Evolutionary conservation across 2,888 invertebrate genomes (phyloP), one percentile per base, ranked within the genome.

Genomic region (Ochropleura plecta): DNA sequence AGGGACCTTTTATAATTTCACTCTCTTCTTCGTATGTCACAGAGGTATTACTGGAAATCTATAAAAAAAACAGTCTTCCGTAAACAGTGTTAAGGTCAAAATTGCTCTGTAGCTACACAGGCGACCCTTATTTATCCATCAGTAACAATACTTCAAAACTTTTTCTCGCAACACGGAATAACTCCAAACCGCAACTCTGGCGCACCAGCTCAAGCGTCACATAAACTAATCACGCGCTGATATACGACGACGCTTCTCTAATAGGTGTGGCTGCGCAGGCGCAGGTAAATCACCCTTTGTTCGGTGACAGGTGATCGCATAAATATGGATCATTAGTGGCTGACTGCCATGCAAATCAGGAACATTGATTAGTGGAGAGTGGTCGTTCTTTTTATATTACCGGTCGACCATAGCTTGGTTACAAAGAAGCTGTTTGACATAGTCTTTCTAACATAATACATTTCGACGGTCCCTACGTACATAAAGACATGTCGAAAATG

Each of bases 141-240:
- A 53, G 42, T 59, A 20, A 46, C 16, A 40, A 60, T 48, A 46
- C 46, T 55, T 46, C 30, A 57, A 67, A 71, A 44, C 1, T 8
- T 64, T 57, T 59, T 30, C n/a, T 49, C 46, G 30, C n/a, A 53
- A 75, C 63, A 81, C 82, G 86, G 73, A 86, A 84, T 83, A 79
- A 57, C 60, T 44, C 60, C 75, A 40, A 73, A 87, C 86, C 83
- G 79, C 85, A 88, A 81, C 74, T 81, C 81, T 81, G 60, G 79
- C 78, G 83, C 82, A 82, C 78, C 83, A 85, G 82, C 86, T 86
- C 82, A 78, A 78, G 66, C 81, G 91, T 91, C 93, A 86, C 93
- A 92, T 94, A 93, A 94, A 93, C 92, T 93, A 91, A 94, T 94
- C 93, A 91, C 80, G 63, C 60, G 77, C 70, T 93, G 93, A 94